A percentile compares a stretch with the other conserved stretches of the same genome.
Conservation (phyloP, 2,113 vertebrate genomes). For the Syrmaticus mikado region DNA sequence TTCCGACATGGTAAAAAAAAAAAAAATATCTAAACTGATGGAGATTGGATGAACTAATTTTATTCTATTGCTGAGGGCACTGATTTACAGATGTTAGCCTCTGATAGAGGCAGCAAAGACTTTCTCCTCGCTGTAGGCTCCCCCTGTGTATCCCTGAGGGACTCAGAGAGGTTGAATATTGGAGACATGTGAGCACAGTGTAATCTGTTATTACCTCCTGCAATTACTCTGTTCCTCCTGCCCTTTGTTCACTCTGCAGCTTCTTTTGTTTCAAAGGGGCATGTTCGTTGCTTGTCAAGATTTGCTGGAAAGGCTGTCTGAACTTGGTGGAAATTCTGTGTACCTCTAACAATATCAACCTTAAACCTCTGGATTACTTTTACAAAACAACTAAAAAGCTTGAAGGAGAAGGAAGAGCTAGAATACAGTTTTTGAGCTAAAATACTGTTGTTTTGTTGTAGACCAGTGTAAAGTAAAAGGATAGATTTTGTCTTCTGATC, state of each 20-base stretch:
- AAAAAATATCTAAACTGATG: background rate
- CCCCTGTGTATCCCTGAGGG: background rate
- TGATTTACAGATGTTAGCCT: constrained; percentile 30
- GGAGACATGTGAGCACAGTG: background rate
- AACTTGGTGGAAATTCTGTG: background rate
- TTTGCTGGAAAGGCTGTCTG: background rate
- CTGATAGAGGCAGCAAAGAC: background rate
- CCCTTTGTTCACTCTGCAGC: background rate
- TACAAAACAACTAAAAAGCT: background rate
- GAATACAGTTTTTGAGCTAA: background rate
- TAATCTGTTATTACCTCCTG: constrained; percentile 42
- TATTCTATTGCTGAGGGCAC: background rate
- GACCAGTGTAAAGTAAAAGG: background rate
- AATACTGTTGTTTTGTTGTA: background rate
- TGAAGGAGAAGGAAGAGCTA: background rate
- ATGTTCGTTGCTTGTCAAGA: constrained; percentile 24
- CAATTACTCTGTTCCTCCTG: constrained; percentile 10
- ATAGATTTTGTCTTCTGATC: background rate
- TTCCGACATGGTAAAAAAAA: background rate
- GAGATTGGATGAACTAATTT: constrained; percentile 4
- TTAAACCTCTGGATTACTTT: background rate
- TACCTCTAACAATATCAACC: background rate
- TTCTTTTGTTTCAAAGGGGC: constrained; percentile 39
- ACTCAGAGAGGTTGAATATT: background rate
- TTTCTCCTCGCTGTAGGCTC: background rate